Base-by-base conservation (phyloP, 1,140 invertebrate genomes). In the Macrotrachela quadricornifera region DNA sequence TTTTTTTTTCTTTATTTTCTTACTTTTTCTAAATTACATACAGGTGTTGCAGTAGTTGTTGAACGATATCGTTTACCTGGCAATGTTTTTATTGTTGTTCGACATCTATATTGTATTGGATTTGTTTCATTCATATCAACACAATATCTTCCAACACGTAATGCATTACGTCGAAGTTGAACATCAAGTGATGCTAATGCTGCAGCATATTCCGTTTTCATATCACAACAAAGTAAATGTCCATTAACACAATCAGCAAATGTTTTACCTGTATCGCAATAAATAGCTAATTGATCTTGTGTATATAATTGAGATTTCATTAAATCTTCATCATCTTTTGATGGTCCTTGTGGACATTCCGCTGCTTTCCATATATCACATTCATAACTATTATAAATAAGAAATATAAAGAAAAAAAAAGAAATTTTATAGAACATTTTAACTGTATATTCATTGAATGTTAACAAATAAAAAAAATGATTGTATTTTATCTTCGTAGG, bases 351-450 rank as follows among this genome's bases (percentile, higher is more conserved):
- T 53, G 42, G 45, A 18, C 51, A 53, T 41, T 53, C 51, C 0
- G 51, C 46, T 40, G 51, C 51, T 18, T 53, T 53, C 51, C 51
- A 53, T 12, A 53, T 47, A 42, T 53, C 51, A 43, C 51, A 53
- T 13, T 1, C 9, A 44, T 44, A 30, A 30, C 8, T 30, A 30
- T 2, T 30, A 30, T 2, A 30, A 30, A 30, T 30, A 4, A 30
- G 8, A 30, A 8, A 4, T 30, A 30, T 2, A 30, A 8, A 4
- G 21, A 30, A 30, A 4, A 30, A 8, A 30, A 4, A 30, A 30
- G 3, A 30, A 30, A 30, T 4, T 4, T 30, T 2, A 30, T 30
- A 30, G 3, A 30, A 2, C 21, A 30, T 30, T 30, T 2, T 8
- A 30, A 30, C 2, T 30, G 21, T 30, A 30, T 30, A 30, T 4